Conservation (phyloP, 2,888 invertebrate species). For the Callimorpha dominula region DNA sequence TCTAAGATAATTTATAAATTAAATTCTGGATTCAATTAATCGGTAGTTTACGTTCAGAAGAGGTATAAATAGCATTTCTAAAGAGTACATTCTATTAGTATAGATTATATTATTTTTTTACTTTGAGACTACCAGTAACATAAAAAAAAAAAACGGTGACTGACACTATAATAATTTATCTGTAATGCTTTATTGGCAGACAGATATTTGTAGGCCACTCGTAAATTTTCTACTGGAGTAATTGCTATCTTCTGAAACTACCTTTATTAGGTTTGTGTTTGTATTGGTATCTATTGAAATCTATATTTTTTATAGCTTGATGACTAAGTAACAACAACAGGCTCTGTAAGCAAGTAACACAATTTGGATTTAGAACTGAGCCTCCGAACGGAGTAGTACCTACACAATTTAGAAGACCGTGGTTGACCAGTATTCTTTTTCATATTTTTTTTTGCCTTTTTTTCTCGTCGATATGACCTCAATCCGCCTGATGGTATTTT, state of each 20-base stretch:
- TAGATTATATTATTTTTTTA: background rate
- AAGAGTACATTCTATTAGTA: background rate
- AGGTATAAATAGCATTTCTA: background rate
- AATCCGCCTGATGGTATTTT: background rate
- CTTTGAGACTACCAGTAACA: background rate
- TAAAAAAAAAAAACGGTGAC: constrained; percentile 2
- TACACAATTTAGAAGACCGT: background rate
- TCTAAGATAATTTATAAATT: background rate
- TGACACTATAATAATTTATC: constrained; percentile 3
- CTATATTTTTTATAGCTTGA: background rate
- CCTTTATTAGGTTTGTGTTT: background rate
- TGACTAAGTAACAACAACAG: background rate
- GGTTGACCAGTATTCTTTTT: background rate
- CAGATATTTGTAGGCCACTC: background rate
- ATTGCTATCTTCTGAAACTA: background rate
- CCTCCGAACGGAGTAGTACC: background rate
- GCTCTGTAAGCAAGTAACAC: background rate
- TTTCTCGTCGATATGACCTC: background rate
- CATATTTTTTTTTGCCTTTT: background rate
- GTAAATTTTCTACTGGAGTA: background rate
- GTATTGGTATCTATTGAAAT: background rate
- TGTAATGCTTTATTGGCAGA: background rate
- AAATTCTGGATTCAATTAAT: background rate
- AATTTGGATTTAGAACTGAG: background rate
- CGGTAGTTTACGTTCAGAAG: background rate